phyloP scores from a whole-genome alignment of 2,888 invertebrate genomes.

The Xylota sylvarum region DNA sequence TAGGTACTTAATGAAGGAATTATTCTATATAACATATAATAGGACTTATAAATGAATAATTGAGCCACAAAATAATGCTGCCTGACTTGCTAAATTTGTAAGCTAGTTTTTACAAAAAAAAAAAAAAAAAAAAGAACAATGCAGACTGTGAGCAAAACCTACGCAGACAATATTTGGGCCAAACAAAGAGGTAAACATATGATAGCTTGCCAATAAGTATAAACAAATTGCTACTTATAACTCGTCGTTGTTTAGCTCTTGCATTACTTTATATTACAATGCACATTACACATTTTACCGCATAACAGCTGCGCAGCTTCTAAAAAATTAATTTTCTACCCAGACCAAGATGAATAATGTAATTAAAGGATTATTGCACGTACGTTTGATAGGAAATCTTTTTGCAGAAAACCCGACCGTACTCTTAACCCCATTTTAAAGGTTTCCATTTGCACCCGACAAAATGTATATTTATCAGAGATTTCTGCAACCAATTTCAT shows the following conservation, averaged over 20 bases:
- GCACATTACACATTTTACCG: not conserved
- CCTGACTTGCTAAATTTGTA: too few species aligned
- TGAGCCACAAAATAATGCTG: too few species aligned
- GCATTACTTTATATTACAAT: not conserved
- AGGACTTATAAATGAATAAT: too few species aligned
- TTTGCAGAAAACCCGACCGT: not conserved
- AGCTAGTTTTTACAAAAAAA: too few species aligned
- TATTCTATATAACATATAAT: too few species aligned
- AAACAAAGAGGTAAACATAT: not conserved
- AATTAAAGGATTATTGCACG: conserved; percentile 10
- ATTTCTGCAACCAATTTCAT: not conserved
- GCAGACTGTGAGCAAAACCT: too few species aligned
- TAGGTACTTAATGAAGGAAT: too few species aligned
- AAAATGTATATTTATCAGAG: not conserved
- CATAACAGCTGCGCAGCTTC: conserved; percentile 21
- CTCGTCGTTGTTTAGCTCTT: not conserved
- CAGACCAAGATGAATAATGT: not conserved
- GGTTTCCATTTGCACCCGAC: not conserved
- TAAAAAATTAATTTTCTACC: not conserved
- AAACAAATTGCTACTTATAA: not conserved
- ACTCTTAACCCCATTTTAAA: not conserved
- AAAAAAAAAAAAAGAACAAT: too few species aligned
- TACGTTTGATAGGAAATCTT: not conserved
- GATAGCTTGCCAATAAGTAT: not conserved
- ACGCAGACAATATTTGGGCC: too few species aligned